Conservation (phyloP, 2,113 vertebrate genomes). For the Erythrocercus mccallii region DNA sequence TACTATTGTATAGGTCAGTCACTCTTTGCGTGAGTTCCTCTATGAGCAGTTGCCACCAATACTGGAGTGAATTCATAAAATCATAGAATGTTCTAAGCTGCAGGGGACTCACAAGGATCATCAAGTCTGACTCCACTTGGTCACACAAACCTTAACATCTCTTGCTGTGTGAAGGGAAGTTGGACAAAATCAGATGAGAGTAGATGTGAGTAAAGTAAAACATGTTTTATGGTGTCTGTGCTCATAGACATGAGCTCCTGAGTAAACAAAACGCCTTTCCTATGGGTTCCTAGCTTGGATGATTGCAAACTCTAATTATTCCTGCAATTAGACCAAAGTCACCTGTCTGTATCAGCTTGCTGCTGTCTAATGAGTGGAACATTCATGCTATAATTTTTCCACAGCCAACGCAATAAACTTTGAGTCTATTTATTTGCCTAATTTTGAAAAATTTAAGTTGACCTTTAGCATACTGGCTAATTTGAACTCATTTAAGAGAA, state of each 20-base stretch:
- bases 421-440: not conserved
- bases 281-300: not conserved
- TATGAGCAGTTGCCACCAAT: not conserved
- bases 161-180: not conserved
- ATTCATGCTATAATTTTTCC: not conserved
- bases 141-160: not conserved
- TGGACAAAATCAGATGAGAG: not conserved
- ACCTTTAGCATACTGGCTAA: not conserved
- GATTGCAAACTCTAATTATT: not conserved
- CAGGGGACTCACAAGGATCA: not conserved
- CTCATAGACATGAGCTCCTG: not conserved
- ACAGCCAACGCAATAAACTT: not conserved
- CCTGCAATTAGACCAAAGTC: not conserved
- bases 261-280: not conserved
- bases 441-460: not conserved
- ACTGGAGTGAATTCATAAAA: not conserved
- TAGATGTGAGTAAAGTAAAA: not conserved
- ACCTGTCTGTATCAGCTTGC: not conserved
- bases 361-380: not conserved
- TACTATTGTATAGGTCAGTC: not conserved
- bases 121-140: not conserved
- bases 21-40: not conserved
- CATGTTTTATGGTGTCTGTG: not conserved
- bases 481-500: not conserved
- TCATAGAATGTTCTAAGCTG: not conserved